Conservation (phyloP, 2,888 invertebrate species). For the Petrolisthes manimaculis region DNA sequence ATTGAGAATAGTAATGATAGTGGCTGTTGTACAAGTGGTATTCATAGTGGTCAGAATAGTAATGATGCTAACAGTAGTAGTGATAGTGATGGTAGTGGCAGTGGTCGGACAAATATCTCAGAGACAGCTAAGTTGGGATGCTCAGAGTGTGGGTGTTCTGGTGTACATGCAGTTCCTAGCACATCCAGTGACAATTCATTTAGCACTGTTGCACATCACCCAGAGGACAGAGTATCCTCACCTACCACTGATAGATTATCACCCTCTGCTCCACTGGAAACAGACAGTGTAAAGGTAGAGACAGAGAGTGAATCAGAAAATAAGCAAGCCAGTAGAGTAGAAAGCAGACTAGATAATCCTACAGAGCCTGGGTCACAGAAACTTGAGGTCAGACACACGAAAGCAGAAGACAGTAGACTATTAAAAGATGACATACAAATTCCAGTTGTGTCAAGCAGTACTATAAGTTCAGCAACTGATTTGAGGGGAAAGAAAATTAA, state of each 20-base stretch:
- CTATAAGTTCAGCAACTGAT: constrained; percentile 45
- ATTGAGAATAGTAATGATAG: background rate
- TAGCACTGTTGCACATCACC: constrained; percentile 18
- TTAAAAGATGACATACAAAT: constrained; percentile 64
- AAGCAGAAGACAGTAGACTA: constrained; percentile 19
- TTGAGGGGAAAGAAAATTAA: constrained; percentile 26
- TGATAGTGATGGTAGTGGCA: background rate
- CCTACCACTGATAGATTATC: constrained; percentile 32
- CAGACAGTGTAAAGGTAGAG: constrained; percentile 12
- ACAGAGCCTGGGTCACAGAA: constrained; percentile 16
- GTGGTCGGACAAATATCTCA: constrained; percentile 19
- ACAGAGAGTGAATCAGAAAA: constrained; percentile 26
- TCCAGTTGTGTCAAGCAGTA: constrained; percentile 65
- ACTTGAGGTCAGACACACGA: constrained; percentile 21
- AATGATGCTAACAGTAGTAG: background rate
- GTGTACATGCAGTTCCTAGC: constrained; percentile 52
- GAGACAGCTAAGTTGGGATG: constrained; percentile 47
- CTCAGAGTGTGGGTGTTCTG: constrained; percentile 52
- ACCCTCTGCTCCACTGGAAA: background rate
- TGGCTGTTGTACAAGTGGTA: background rate
- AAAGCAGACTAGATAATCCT: constrained; percentile 17
- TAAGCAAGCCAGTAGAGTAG: constrained; percentile 27
- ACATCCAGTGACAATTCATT: constrained; percentile 38
- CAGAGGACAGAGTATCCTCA: constrained; percentile 12
- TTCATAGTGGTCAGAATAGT: background rate